Conservation (phyloP, 2,888 invertebrate species). For the Callosobruchus maculatus region DNA sequence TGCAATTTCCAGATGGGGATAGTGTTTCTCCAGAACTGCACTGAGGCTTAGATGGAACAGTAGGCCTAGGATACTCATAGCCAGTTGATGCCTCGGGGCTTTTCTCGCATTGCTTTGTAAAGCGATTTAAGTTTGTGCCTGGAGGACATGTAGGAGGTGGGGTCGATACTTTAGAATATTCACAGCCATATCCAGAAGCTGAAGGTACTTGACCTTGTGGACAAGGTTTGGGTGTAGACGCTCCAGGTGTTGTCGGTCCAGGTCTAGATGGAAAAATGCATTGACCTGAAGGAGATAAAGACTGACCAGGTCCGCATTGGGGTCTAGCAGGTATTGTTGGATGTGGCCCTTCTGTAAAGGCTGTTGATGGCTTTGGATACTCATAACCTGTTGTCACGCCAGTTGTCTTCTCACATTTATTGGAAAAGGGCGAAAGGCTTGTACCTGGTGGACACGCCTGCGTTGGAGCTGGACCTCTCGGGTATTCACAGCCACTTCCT, state of each 20-base stretch:
- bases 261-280: constrained; percentile 13
- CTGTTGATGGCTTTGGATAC: constrained; percentile 4
- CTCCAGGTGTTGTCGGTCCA: constrained; percentile 8
- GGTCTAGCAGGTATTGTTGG: constrained; percentile 11
- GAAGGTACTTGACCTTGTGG: constrained; percentile 10
- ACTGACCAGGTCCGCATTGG: constrained; percentile 6
- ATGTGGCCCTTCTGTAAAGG: constrained; percentile 1
- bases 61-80: constrained; percentile 22
- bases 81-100: constrained; percentile 1
- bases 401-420: constrained; percentile 12
- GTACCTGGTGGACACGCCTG: background rate
- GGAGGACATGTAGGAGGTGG: background rate
- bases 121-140: background rate
- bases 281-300: background rate
- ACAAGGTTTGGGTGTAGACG: constrained; percentile 8
- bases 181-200: constrained; percentile 4
- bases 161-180: constrained; percentile 5
- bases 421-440: background rate
- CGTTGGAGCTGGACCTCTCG: background rate
- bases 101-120: background rate
- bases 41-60: constrained; percentile 2
- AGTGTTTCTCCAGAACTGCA: constrained; percentile 21
- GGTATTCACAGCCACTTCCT: constrained; percentile 8
- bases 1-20: constrained; percentile 16
- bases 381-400: constrained; percentile 10